A percentile compares a stretch with the other conserved stretches of the same genome.
Conservation (phyloP, 2,113 vertebrate genomes). For the Talpa occidentalis region DNA sequence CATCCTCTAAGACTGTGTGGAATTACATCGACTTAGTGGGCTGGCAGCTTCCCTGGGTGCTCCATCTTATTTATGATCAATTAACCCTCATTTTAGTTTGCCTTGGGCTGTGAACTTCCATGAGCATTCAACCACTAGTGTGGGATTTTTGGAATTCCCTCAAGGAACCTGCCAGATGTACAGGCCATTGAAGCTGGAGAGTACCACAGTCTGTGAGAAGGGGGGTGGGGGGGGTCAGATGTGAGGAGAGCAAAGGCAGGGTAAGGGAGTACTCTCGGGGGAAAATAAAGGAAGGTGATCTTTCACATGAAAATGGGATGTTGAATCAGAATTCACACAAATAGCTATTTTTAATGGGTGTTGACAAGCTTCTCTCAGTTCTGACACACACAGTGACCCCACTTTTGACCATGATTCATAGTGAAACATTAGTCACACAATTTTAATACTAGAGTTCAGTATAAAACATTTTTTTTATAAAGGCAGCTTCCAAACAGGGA, state of each 20-base stretch:
- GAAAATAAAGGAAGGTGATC: background rate
- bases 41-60: background rate
- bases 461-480: background rate
- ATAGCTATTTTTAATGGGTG: background rate
- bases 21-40: background rate
- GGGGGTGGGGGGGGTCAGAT: background rate
- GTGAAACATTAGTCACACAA: background rate
- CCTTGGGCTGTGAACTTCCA: background rate
- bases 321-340: background rate
- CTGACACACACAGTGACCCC: background rate
- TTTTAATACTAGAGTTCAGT: constrained; percentile 42
- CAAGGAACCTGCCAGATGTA: background rate
- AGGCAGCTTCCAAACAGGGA: constrained; percentile 33
- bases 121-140: background rate
- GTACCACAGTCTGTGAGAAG: background rate
- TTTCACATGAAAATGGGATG: background rate
- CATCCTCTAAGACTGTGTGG: background rate
- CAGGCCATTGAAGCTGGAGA: background rate
- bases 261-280: background rate
- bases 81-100: constrained; percentile 48
- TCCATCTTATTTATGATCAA: background rate
- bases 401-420: constrained; percentile 18
- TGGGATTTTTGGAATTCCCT: background rate
- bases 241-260: background rate
- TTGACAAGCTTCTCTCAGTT: background rate